Evolutionary conservation across 2,888 invertebrate species (phyloP).

Genomic region (Nipponacmea schrenckii): DNA sequence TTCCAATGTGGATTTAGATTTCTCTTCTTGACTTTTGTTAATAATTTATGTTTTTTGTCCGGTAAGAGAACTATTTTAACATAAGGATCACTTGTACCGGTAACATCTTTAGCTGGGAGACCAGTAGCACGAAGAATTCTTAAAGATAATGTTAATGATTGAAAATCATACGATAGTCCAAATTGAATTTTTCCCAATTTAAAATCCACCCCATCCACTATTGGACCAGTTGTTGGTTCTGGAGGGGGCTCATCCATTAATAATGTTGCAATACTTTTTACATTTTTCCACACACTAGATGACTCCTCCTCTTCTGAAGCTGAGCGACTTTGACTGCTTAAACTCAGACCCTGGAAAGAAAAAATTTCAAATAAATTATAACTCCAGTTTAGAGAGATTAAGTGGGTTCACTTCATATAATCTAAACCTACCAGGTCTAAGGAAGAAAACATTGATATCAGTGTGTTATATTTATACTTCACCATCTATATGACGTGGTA

Average conservation of each 20-base stretch:
- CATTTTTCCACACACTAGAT: conserved; percentile 34
- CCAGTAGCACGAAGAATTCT: conserved; percentile 61
- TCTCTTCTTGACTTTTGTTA: conserved; percentile 66
- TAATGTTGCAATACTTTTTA: conserved; percentile 50
- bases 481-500: too few species aligned
- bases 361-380: too few species aligned
- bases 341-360: conserved; percentile 32
- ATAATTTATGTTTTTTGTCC: conserved; percentile 65
- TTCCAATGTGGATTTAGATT: conserved; percentile 68
- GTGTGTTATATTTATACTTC: too few species aligned
- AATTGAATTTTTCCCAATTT: conserved; percentile 62
- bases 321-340: conserved; percentile 38
- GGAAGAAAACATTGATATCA: too few species aligned
- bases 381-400: background rate
- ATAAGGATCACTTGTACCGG: conserved; percentile 68
- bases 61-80: conserved; percentile 66
- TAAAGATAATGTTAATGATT: conserved; percentile 60
- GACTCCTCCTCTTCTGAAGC: conserved; percentile 38
- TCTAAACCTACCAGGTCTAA: too few species aligned
- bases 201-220: conserved; percentile 55
- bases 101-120: conserved; percentile 66
- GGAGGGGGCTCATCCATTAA: conserved; percentile 54
- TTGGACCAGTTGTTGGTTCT: conserved; percentile 35
- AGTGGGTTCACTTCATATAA: background rate
- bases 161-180: conserved; percentile 63